Evolutionary conservation across 2,888 invertebrate genomes (phyloP).

Genomic region (Ceraclea dissimilis): DNA sequence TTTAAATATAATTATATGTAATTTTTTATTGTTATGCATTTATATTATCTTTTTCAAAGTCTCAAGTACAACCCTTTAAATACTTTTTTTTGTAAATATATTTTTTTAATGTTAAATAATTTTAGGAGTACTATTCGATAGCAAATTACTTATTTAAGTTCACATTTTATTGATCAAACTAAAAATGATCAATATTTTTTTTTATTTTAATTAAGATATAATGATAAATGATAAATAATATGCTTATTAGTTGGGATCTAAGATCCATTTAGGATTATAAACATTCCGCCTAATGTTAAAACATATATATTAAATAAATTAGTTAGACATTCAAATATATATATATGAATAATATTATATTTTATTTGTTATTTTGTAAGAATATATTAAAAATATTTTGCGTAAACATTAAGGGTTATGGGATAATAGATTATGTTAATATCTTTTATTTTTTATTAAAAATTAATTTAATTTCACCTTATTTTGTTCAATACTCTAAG

Average conservation of each 20-base stretch:
- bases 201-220: too few relatives aligned
- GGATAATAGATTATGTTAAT: conserved; percentile 21
- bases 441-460: conserved; percentile 31
- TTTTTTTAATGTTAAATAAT: conserved; percentile 10
- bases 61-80: conserved; percentile 13
- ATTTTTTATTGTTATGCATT: neutral
- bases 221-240: neutral
- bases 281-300: conserved; percentile 14
- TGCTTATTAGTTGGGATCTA: conserved; percentile 8
- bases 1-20: neutral
- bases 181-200: conserved; percentile 5
- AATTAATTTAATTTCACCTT: conserved; percentile 16
- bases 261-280: conserved; percentile 3
- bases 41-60: conserved; percentile 13
- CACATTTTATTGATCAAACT: conserved; percentile 4
- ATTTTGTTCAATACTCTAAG: conserved; percentile 33
- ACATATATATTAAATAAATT: neutral
- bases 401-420: conserved; percentile 18
- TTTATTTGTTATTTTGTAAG: conserved; percentile 19
- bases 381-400: neutral
- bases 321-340: neutral
- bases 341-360: conserved; percentile 10
- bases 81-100: conserved; percentile 9
- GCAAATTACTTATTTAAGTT: too few relatives aligned
- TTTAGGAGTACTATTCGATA: neutral